Conservation (phyloP, 2,113 vertebrate species). For the Neodon shergylaensis region DNA sequence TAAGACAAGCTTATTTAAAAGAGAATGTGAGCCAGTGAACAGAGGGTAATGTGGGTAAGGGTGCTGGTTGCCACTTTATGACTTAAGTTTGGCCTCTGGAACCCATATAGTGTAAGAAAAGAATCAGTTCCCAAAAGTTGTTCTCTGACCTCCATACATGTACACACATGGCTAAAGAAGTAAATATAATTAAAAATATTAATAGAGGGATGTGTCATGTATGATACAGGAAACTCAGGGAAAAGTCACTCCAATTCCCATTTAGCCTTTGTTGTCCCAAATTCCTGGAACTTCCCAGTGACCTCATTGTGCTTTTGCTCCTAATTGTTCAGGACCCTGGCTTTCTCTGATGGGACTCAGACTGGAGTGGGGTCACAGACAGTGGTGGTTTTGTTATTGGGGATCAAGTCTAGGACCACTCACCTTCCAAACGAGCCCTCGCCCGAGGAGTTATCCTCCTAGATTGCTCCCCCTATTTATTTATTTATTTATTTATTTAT, state of each 20-base stretch:
- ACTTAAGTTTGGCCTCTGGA: background rate
- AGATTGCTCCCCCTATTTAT: background rate
- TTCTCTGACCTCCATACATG: background rate
- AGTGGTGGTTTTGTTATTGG: background rate
- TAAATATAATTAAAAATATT: background rate
- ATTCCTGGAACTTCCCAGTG: background rate
- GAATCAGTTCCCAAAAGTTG: background rate
- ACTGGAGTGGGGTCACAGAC: background rate
- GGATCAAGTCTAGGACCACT: background rate
- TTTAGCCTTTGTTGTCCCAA: background rate
- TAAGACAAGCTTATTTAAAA: background rate
- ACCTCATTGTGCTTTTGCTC: background rate
- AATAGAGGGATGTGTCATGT: background rate
- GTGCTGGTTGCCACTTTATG: background rate
- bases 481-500: too few species aligned
- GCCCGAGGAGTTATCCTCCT: background rate
- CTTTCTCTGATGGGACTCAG: background rate
- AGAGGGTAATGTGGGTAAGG: background rate
- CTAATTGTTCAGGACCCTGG: background rate
- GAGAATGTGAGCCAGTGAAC: background rate
- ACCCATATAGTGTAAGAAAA: background rate
- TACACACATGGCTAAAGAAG: background rate
- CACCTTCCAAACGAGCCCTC: background rate
- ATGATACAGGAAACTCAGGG: background rate
- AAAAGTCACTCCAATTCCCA: background rate